phyloP scores from a whole-genome alignment of 2,113 vertebrate species.

The Salvelinus namaycush region DNA sequence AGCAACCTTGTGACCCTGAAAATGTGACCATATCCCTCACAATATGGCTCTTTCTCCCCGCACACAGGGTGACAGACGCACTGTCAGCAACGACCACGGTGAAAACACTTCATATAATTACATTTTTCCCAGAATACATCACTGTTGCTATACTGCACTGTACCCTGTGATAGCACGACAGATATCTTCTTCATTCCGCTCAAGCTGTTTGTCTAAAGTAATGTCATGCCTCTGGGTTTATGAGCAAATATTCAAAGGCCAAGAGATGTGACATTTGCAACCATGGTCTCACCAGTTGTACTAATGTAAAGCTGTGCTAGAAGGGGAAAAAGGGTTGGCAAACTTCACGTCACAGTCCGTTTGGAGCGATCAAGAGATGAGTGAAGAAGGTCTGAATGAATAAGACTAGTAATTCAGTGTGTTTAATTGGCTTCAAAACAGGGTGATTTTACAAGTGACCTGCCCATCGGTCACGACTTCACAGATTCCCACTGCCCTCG shows the following conservation, averaged over 20 bases:
- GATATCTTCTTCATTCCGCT: neutral
- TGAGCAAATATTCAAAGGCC: slow-evolving; percentile 27
- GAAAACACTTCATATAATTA: slow-evolving; percentile 15
- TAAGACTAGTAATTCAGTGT: too few species aligned
- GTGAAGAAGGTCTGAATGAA: too few species aligned
- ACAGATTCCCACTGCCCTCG: too few species aligned
- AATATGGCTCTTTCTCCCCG: neutral
- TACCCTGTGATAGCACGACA: neutral
- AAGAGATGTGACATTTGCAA: slow-evolving; percentile 18
- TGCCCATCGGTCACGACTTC: too few species aligned
- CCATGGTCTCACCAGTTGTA: neutral
- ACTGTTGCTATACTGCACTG: neutral
- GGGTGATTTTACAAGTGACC: too few species aligned
- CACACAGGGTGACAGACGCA: neutral
- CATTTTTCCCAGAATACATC: slow-evolving; percentile 30
- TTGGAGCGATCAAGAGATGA: too few species aligned
- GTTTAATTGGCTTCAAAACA: too few species aligned
- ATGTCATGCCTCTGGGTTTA: slow-evolving; percentile 21
- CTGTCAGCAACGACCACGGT: slow-evolving; percentile 8
- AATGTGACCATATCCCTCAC: neutral
- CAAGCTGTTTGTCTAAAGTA: slow-evolving; percentile 18
- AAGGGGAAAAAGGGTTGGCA: too few species aligned
- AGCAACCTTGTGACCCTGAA: too few species aligned
- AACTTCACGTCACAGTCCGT: too few species aligned
- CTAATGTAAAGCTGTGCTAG: too few species aligned